phyloP scores from a whole-genome alignment of 2,113 vertebrate species.

The Mirza zaza region DNA sequence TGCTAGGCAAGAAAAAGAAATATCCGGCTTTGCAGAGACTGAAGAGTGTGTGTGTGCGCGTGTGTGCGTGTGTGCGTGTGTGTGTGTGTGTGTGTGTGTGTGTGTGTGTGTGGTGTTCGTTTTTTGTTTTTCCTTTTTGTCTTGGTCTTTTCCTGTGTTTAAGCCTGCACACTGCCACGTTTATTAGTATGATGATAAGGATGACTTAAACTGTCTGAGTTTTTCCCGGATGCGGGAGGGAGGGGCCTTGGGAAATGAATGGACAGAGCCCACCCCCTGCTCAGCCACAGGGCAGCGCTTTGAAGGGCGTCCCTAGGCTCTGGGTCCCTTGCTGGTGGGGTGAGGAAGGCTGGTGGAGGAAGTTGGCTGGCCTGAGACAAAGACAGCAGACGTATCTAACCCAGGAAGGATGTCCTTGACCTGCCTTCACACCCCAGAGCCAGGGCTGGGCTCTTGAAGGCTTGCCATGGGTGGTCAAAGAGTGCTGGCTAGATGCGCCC shows the following conservation, averaged over 20 bases:
- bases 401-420: slow-evolving; percentile 35
- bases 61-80: not conserved
- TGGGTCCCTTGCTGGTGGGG: not conserved
- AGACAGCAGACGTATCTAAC: not conserved
- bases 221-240: slow-evolving; percentile 62
- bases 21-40: slow-evolving; percentile 65
- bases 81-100: not conserved
- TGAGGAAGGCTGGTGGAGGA: not conserved
- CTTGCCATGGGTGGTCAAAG: not conserved
- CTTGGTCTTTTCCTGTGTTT: slow-evolving; percentile 82
- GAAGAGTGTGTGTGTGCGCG: not conserved
- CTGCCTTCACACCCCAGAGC: not conserved
- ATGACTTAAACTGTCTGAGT: slow-evolving; percentile 74
- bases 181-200: slow-evolving; percentile 76
- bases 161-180: slow-evolving; percentile 61
- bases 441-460: not conserved
- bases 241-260: slow-evolving; percentile 62
- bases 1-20: slow-evolving; percentile 78
- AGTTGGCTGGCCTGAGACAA: not conserved
- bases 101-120: not conserved
- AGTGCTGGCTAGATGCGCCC: not conserved
- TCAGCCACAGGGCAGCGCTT: slow-evolving; percentile 8
- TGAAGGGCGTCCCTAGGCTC: slow-evolving; percentile 9
- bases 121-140: slow-evolving; percentile 63
- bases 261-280: not conserved